Percentiles rank a stretch among this genome's conserved stretches.
These are phyloP conservation scores for Phanerotoma sp. DNA, from an alignment of 2,888 invertebrate genomes.

Conservation along the genomic window DNA sequence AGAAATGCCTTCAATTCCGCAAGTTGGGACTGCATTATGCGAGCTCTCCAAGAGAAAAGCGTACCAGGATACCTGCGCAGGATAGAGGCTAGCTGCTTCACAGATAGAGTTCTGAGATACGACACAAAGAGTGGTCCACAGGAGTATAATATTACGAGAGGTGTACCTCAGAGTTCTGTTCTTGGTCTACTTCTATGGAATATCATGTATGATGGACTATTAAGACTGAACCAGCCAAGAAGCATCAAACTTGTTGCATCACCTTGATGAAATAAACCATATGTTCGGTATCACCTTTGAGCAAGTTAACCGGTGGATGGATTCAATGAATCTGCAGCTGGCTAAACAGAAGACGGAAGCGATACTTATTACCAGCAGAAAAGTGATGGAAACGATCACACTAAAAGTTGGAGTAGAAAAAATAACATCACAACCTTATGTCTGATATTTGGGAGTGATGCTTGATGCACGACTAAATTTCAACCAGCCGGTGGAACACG, in stretches of 20 bases:
- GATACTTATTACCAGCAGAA: slow-evolving; percentile 30
- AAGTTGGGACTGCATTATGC: too few relatives aligned
- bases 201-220: slow-evolving; percentile 25
- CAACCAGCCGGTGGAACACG: slow-evolving; percentile 21
- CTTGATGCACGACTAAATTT: slow-evolving; percentile 31
- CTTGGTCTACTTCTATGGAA: slow-evolving; percentile 24
- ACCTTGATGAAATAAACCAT: slow-evolving; percentile 13
- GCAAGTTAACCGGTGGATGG: slow-evolving; percentile 6
- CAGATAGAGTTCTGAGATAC: slow-evolving; percentile 23
- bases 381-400: slow-evolving; percentile 19
- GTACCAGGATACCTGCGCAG: slow-evolving; percentile 30
- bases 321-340: slow-evolving; percentile 37
- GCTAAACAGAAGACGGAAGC: slow-evolving; percentile 33
- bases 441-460: slow-evolving; percentile 35
- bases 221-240: slow-evolving; percentile 1
- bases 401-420: slow-evolving; percentile 15
- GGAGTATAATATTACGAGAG: slow-evolving; percentile 15
- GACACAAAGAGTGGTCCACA: slow-evolving; percentile 21
- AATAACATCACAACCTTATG: slow-evolving; percentile 28
- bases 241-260: slow-evolving; percentile 7
- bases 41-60: too few relatives aligned
- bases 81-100: slow-evolving; percentile 30
- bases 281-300: not conserved
- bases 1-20: slow-evolving; percentile 37
- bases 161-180: slow-evolving; percentile 28